Percentiles rank a stretch among this genome's conserved stretches.
These are phyloP conservation scores for human (Homo sapiens) DNA, from an alignment of 2,113 vertebrate species.

Conservation along the genomic window DNA sequence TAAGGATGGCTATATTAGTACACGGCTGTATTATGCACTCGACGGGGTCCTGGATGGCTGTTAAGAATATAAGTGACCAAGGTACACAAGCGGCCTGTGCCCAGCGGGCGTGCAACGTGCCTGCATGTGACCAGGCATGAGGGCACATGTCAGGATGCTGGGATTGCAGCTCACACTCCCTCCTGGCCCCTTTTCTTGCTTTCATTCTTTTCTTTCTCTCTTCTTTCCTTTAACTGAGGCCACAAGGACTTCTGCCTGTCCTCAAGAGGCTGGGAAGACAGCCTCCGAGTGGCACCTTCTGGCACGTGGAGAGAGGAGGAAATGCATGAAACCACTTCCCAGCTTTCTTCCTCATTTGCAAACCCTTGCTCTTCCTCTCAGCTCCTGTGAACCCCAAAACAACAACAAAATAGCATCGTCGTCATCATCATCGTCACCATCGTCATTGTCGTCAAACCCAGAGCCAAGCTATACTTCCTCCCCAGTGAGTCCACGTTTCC, in stretches of 20 bases:
- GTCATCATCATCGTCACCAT: neutral
- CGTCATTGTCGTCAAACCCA: neutral
- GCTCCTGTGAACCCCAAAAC: neutral
- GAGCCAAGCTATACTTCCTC: neutral
- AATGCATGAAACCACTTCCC: neutral
- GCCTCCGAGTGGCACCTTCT: neutral
- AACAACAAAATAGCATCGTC: neutral
- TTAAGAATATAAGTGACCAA: neutral
- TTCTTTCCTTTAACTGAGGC: neutral
- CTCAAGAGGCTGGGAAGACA: neutral
- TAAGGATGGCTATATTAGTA: too few species aligned
- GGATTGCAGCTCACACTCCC: fast-evolving
- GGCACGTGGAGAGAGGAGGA: neutral
- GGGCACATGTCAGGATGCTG: fast-evolving
- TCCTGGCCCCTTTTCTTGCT: too few species aligned
- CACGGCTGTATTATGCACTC: neutral
- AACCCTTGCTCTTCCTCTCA: neutral
- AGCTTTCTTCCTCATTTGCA: neutral
- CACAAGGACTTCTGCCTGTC: neutral
- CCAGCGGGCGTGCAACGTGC: fast-evolving
- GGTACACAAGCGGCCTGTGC: neutral
- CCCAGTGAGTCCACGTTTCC: neutral
- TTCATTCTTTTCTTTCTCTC: neutral
- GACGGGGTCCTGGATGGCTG: neutral
- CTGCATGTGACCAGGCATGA: neutral